Base-by-base conservation (phyloP, 2,113 vertebrate genomes). In the Diphyllodes magnificus region DNA sequence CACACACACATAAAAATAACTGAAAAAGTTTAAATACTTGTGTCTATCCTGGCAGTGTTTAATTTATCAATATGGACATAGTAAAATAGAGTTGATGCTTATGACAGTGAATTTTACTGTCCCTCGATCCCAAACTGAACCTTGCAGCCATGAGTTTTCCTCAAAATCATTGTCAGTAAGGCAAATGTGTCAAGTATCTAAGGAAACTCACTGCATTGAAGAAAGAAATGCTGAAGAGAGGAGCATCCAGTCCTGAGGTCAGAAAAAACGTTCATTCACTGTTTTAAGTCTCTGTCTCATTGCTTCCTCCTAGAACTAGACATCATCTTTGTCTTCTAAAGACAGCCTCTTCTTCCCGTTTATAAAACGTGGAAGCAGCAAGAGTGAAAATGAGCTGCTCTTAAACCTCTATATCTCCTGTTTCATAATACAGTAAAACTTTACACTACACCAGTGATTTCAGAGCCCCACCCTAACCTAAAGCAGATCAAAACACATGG, bases 1-100 rank as follows among this genome's bases (percentile, higher is more conserved):
- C 1, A 28, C 6, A 40, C 1, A 3, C 8, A 33, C 13, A 25
- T 11, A 4, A 49, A 57, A 61, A 6, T 17, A 56, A 19, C 1
- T 1, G 1, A 24, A 37, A 57, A 33, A 3, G 19, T 27, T 8
- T 31, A 16, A 31, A 31, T 23, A 13, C 11, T 12, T 35, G 3
- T n/a, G 14, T 37, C 3, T 23, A 30, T 82, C 19, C 11, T 66
- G 50, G 15, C n/a, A 31, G 3, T 24, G 9, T 78, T 95, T 47
- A 51, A 44, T 61, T 87, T 85, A 47, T 25, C 37, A 25, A 25
- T 44, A 53, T 8, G 19, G 16, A 19, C 15, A 54, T 11, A 39
- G 3, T 10, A 56, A 81, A 76, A 72, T 6, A 44, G 42, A 44
- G 21, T 33, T 56, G 9, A 57, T 60, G 40, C 5, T 61, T 64